These are phyloP conservation scores for Agrochola circellaris DNA, from an alignment of 2,888 invertebrate species.

Conservation along the genomic window DNA sequence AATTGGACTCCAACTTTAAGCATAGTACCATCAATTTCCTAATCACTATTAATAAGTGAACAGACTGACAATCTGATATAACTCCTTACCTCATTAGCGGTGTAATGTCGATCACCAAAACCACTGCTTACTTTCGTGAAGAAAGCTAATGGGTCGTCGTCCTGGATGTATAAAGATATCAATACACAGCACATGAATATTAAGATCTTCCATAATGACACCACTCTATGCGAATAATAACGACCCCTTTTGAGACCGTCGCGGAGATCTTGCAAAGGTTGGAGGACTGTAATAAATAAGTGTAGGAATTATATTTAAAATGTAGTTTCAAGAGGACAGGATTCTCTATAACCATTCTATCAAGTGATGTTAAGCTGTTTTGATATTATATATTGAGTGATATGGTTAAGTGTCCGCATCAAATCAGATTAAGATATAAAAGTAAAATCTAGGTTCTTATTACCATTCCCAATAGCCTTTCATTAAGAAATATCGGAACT, in stretches of 20 bases:
- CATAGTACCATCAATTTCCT: neutral
- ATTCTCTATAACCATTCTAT: neutral
- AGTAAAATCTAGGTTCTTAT: neutral
- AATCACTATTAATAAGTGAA: neutral
- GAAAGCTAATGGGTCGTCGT: constrained; percentile 84
- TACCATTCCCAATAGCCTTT: neutral
- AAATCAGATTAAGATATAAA: constrained; percentile 9
- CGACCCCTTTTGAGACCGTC: constrained; percentile 92
- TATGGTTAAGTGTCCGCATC: constrained; percentile 24
- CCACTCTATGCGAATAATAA: constrained; percentile 93
- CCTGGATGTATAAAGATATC: constrained; percentile 88
- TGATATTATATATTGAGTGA: neutral
- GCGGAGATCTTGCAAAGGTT: constrained; percentile 83
- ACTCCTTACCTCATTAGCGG: constrained; percentile 87
- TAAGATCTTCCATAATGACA: constrained; percentile 94
- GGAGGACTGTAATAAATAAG: constrained; percentile 52
- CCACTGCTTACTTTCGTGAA: constrained; percentile 87
- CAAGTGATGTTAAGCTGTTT: constrained; percentile 3
- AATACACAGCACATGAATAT: constrained; percentile 93
- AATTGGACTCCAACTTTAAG: neutral
- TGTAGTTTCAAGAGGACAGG: constrained; percentile 14
- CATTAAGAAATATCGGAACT: neutral
- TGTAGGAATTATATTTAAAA: constrained; percentile 14
- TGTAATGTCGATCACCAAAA: constrained; percentile 89
- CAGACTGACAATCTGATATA: neutral